Evolutionary conservation across 92 coral and sea anemone genomes (phyloP).

Genomic region (Diadumene lineata): DNA sequence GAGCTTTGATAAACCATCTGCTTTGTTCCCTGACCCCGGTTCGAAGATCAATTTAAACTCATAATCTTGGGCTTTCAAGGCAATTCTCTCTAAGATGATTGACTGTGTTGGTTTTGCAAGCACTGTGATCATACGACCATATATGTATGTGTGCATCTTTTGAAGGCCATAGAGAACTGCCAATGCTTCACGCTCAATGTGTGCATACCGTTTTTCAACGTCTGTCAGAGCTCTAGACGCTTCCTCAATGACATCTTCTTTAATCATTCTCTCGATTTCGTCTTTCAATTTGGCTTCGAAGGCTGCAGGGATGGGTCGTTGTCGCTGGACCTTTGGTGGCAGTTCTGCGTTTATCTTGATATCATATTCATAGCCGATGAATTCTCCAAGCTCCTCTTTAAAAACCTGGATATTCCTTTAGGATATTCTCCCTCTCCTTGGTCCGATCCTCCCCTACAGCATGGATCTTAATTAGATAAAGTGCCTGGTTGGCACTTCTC

Average conservation of each 20-base stretch:
- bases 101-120: slow-evolving; percentile 37
- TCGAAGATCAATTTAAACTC: slow-evolving; percentile 29
- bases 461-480: slow-evolving; percentile 24
- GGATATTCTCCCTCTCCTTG: slow-evolving; percentile 7
- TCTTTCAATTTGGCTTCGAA: slow-evolving; percentile 13
- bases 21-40: slow-evolving; percentile 28
- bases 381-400: slow-evolving; percentile 21
- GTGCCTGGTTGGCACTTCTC: slow-evolving; percentile 31
- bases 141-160: slow-evolving; percentile 47
- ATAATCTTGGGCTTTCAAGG: slow-evolving; percentile 31
- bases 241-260: slow-evolving; percentile 38
- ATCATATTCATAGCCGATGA: slow-evolving; percentile 12
- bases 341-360: slow-evolving; percentile 16
- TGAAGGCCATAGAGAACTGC: slow-evolving; percentile 43
- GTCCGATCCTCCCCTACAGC: slow-evolving; percentile 33
- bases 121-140: slow-evolving; percentile 21
- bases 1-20: slow-evolving; percentile 36
- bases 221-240: slow-evolving; percentile 40
- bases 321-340: slow-evolving; percentile 25
- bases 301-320: slow-evolving; percentile 25
- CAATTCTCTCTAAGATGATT: slow-evolving; percentile 30
- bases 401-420: slow-evolving; percentile 1
- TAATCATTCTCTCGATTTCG: slow-evolving; percentile 29
- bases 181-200: slow-evolving; percentile 42
- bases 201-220: slow-evolving; percentile 35